Base-by-base conservation (phyloP, 2,888 invertebrate genomes). In the Anoplius nigerrimus region DNA sequence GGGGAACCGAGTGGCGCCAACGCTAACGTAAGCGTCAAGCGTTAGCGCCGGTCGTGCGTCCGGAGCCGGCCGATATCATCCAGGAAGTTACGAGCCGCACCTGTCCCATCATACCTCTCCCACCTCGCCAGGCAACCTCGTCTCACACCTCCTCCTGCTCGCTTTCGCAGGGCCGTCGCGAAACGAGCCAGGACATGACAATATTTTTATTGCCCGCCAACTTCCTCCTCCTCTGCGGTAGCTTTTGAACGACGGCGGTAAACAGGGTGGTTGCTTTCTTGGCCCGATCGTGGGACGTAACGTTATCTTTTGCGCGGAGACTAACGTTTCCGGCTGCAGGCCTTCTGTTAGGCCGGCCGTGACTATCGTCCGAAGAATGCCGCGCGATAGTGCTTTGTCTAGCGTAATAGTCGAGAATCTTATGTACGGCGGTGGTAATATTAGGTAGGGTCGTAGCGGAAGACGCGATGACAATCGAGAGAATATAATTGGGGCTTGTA, bases 81-180 rank as follows among this genome's bases (percentile, higher is more conserved):
- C 82, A 82, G 82, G 82, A 81, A 82, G 81, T 80, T 82, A 77
- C 82, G 75, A 75, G 78, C 78, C 82, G 82, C 82, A 82, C 82
- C 82, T 82, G 82, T 82, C 80, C 78, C 72, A 73, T 73, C 78
- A 71, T 76, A 71, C 74, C 70, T 76, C 76, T 73, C 71, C 69
- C 76, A 63, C 69, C 64, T 54, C 34, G 34, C 11, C 34, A 13
- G 11, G 11, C 34, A 34, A 34, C 18, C 27, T 16, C 24, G 46
- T 27, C 42, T 55, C 66, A 58, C 52, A 16, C 20, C 42, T 61
- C 52, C 6, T 60, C 42, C 18, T 52, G 21, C 24, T 54, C 48
- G 71, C 67, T 66, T 67, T 64, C 60, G 69, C 76, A 75, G 78
- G 62, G 78, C 74, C 78, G 75, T 74, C 71, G 69, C 69, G 60